phyloP scores from a whole-genome alignment of 2,797 vertebrate species.

The Hippocampus kuda region DNA sequence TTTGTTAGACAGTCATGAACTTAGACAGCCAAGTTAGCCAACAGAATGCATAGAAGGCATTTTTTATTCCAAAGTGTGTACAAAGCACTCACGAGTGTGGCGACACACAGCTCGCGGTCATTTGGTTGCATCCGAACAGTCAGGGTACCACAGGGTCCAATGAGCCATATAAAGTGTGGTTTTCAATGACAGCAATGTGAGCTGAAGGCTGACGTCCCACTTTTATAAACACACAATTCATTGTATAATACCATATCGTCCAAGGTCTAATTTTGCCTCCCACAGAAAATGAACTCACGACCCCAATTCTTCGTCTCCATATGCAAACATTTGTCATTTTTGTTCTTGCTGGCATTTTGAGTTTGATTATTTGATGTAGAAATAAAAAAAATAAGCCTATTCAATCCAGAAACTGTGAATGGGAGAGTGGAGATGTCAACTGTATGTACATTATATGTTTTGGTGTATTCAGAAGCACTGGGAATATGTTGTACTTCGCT shows the following conservation, averaged over 20 bases:
- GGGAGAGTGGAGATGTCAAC: constrained; percentile 62
- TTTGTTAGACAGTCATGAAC: constrained; percentile 23
- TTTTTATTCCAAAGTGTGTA: constrained; percentile 16
- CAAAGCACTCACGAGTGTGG: constrained; percentile 29
- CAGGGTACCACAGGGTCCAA: constrained; percentile 34
- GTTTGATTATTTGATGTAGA: constrained; percentile 65
- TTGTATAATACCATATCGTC: constrained; percentile 62
- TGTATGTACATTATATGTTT: constrained; percentile 71
- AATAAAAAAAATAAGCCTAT: constrained; percentile 62
- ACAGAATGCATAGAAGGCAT: constrained; percentile 30
- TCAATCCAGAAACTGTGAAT: constrained; percentile 73
- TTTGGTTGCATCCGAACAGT: constrained; percentile 32
- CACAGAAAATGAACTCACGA: constrained; percentile 29
- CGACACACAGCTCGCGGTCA: constrained; percentile 30
- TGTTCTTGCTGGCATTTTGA: constrained; percentile 54
- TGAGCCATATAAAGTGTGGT: constrained; percentile 47
- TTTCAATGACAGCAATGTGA: constrained; percentile 35
- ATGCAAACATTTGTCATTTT: constrained; percentile 55
- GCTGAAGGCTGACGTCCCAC: constrained; percentile 38
- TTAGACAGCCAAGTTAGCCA: constrained; percentile 32
- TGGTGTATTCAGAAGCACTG: constrained; percentile 70
- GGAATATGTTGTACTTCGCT: constrained; percentile 70
- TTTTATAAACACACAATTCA: constrained; percentile 35
- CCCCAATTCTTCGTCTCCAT: constrained; percentile 45
- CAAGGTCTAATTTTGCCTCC: constrained; percentile 42